Evolutionary conservation across 2,113 vertebrate species (phyloP), one percentile per base, ranked within the genome.

Genomic region (Brachyhypopomus gauderio): DNA sequence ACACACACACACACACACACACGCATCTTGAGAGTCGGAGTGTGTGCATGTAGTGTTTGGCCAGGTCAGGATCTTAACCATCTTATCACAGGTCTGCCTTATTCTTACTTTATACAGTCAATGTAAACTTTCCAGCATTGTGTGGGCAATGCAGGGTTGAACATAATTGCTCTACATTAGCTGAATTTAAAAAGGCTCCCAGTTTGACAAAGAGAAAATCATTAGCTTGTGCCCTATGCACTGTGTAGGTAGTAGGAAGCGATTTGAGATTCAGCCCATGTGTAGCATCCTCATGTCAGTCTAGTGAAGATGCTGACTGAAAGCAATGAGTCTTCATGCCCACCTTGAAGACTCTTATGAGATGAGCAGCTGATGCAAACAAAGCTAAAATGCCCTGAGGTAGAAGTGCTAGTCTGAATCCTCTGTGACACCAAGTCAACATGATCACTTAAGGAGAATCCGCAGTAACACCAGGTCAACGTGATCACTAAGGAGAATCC

Each of bases 321-420:
- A 89, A 91, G 90, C 90, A 91, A 92, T 90, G 41, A 55, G 38
- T 60, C 30, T 75, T 81, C 27, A 52, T 45, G 45, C 12, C 45
- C 45, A 52, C 12, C 45, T 14, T 52, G 45, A 52, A 52, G 45
- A 11, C 45, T 14, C 45, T 3, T 52, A 1, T 52, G 12, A 52
- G 45, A 52, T 14, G 45, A 52, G 11, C 45, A 52, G 9, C 45
- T 52, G 12, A 11, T 14, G 9, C 45, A 14, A 52, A 12, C 45
- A 14, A 11, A 5, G 12, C 12, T 1, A 52, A 52, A 8, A 52
- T 3, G 45, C 14, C 12, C 1, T 52, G 45, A 52, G 12, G 45
- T 52, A 52, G 45, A 52, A 52, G 45, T 52, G 9, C 2, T 52
- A 52, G 2, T 3, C 45, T 52, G 45, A 48, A 48, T 80, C 58